Evolutionary conservation across 2,888 invertebrate genomes (phyloP).

Genomic region (Drosophila mettleri): DNA sequence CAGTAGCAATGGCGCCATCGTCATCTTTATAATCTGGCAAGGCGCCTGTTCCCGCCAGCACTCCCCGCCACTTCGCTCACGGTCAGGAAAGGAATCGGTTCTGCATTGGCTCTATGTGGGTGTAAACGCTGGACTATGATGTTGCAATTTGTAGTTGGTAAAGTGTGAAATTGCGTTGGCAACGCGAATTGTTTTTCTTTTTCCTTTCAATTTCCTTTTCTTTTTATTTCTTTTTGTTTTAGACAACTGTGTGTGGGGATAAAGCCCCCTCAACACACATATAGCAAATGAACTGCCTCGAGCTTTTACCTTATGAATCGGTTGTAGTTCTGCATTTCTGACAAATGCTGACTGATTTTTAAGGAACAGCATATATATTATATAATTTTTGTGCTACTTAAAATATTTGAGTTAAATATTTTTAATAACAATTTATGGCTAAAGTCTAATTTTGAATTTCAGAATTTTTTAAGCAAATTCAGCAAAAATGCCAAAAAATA

Average conservation of each 20-base stretch:
- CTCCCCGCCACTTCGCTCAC: not conserved
- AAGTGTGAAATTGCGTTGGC: constrained; percentile 79
- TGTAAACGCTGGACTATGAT: constrained; percentile 69
- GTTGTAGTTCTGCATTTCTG: constrained; percentile 17
- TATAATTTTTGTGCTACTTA: no score
- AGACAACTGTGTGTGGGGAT: constrained; percentile 35
- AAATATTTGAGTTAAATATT: no score
- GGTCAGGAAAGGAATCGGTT: constrained; percentile 19
- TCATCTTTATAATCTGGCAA: constrained; percentile 76
- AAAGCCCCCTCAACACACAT: not conserved
- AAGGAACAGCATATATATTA: not conserved
- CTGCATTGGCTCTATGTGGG: constrained; percentile 36
- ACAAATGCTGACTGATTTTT: not conserved
- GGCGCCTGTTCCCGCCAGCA: constrained; percentile 21
- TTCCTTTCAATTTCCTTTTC: constrained; percentile 1
- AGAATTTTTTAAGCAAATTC: no score
- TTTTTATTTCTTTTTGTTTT: constrained; percentile 1
- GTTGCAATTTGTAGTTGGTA: constrained; percentile 79
- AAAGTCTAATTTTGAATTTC: no score
- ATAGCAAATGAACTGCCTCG: constrained; percentile 14
- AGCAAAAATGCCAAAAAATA: no score
- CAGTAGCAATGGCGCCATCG: constrained; percentile 60
- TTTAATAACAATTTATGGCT: no score
- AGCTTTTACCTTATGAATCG: not conserved
- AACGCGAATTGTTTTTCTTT: constrained; percentile 67